Base-by-base conservation (phyloP, 2,888 invertebrate species). In the Megaustenia siamemsis region DNA sequence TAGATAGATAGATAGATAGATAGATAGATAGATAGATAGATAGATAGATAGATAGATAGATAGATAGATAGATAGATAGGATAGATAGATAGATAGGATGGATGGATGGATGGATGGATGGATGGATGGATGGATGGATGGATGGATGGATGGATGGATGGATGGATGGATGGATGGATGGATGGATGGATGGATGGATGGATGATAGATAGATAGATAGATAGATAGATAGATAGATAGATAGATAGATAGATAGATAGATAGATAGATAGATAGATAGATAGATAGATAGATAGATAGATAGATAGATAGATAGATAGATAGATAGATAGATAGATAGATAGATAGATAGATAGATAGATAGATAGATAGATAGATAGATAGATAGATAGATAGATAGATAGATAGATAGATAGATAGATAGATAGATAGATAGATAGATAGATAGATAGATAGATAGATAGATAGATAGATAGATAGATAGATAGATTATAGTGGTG, bases 371-470 rank as follows among this genome's bases (percentile, higher is more conserved):
- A 49, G 49, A 53, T 53, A 53, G 53, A 53, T 53, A 53, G 53
- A 53, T 53, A 53, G 53, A 53, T 53, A 53, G 53, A 49, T 49
- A 49, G 53, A 53, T 53, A 53, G 53, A 53, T 53, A 60, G 60
- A 60, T 60, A 60, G 28, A 60, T 56, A 21, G 60, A 60, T 60
- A n/a, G 60, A n/a, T 60, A 60, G 28, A 60, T 60, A n/a, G 60
- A 60, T 60, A n/a, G 60, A 60, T n/a, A 60, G 60, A 60, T 60
- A n/a, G 28, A 60, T 60, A n/a, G 60, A n/a, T 60, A n/a, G 60
- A 60, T 60, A n/a, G 24, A 60, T 60, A 60, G 60, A 60, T 60
- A 60, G 24, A 60, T n/a, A n/a, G 60, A 60, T 60, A n/a, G 60
- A 60, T 60, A 24, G 60, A 60, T 60, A 15, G 49, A 15, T 6